These are phyloP conservation scores for Microcaecilia unicolor DNA, from an alignment of 2,797 vertebrate species.

Conservation along the genomic window DNA sequence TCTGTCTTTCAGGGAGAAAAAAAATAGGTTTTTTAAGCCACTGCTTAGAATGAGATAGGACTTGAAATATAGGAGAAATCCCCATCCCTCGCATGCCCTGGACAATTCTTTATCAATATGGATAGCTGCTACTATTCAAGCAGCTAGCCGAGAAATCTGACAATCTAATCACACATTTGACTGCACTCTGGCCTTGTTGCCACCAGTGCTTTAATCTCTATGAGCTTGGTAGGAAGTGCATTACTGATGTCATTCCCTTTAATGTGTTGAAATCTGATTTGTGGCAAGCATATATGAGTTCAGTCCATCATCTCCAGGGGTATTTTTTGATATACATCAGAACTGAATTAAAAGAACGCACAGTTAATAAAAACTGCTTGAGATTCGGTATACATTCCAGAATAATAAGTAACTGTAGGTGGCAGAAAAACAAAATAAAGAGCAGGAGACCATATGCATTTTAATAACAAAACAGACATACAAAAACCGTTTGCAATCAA, in stretches of 20 bases:
- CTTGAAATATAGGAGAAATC: not conserved
- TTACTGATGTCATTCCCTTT: not conserved
- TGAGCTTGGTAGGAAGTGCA: not conserved
- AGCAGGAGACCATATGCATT: no score
- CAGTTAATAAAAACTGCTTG: not conserved
- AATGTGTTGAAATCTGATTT: not conserved
- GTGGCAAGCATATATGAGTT: not conserved
- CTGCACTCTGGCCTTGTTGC: not conserved
- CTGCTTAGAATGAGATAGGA: rapidly evolving
- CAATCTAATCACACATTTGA: not conserved
- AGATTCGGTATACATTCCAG: not conserved
- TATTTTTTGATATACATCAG: not conserved
- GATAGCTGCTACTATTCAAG: not conserved
- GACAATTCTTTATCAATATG: not conserved
- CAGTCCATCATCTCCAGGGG: not conserved
- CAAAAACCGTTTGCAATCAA: rapidly evolving
- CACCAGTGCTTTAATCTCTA: not conserved
- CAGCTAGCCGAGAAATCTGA: not conserved
- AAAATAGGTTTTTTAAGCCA: not conserved
- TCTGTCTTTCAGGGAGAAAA: not conserved
- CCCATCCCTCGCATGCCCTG: not conserved
- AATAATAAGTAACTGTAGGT: no score
- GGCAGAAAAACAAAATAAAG: no score
- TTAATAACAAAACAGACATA: no score
- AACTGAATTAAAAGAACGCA: not conserved